A percentile compares a stretch with the other conserved stretches of the same genome.
phyloP scores from a whole-genome alignment of 2,888 invertebrate genomes.

The Keiferia lycopersicella region DNA sequence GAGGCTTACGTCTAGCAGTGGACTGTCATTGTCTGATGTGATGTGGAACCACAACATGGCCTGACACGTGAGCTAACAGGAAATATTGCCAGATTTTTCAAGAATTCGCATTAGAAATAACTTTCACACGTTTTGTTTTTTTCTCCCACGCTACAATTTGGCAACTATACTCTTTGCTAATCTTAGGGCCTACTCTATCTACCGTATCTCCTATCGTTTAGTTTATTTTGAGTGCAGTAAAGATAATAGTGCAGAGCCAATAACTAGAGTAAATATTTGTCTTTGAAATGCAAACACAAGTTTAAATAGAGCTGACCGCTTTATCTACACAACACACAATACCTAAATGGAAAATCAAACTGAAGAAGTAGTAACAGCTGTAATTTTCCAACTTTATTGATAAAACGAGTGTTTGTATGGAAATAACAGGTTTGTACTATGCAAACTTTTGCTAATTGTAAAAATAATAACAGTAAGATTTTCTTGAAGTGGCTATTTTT shows the following conservation, averaged over 20 bases:
- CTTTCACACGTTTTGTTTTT: background rate
- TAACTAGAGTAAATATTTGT: slow-evolving; percentile 2
- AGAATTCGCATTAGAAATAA: background rate
- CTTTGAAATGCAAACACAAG: slow-evolving; percentile 12
- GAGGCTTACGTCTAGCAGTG: too few species aligned
- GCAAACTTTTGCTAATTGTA: background rate
- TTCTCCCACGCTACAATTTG: background rate
- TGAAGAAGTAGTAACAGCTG: slow-evolving; percentile 14
- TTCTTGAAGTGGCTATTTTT: background rate
- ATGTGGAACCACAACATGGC: too few species aligned
- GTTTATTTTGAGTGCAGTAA: background rate
- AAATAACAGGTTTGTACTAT: background rate
- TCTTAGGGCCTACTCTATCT: background rate
- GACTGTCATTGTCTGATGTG: too few species aligned
- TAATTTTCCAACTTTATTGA: slow-evolving; percentile 28
- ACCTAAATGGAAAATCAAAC: slow-evolving; percentile 25
- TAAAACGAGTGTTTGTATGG: slow-evolving; percentile 15
- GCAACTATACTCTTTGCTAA: background rate
- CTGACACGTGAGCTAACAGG: too few species aligned
- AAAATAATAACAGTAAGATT: background rate
- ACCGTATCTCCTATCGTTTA: background rate
- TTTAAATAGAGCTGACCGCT: slow-evolving; percentile 15
- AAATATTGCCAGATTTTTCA: too few species aligned
- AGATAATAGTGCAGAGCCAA: background rate
- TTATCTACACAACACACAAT: slow-evolving; percentile 24